Conservation (phyloP, 1,140 invertebrate species). For the Myzus persicae region DNA sequence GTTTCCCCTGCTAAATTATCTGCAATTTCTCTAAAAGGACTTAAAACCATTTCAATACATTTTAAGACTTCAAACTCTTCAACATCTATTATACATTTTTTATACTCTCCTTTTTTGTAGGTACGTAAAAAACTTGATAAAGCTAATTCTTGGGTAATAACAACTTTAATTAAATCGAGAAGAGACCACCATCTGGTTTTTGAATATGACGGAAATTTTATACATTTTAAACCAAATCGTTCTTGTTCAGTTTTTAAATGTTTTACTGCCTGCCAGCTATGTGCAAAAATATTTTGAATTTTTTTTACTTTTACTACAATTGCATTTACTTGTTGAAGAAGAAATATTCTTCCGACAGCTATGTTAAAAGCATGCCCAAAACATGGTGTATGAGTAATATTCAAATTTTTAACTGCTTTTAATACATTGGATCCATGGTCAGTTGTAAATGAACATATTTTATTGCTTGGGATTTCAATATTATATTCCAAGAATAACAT, state of each 20-base stretch:
- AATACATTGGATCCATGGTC: background rate
- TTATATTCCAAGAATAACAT: background rate
- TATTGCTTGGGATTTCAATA: background rate
- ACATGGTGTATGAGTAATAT: background rate
- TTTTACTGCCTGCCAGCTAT: background rate
- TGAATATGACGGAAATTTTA: background rate
- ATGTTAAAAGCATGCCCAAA: background rate
- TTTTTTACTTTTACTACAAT: background rate
- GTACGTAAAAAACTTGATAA: background rate
- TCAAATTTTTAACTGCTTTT: background rate
- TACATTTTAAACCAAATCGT: background rate
- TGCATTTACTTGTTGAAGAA: background rate
- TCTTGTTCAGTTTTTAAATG: background rate
- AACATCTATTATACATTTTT: background rate
- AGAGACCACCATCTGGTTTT: slow-evolving; percentile 7
- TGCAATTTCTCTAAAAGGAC: background rate
- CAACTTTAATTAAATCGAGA: background rate
- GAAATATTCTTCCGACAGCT: background rate
- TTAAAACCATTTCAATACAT: background rate
- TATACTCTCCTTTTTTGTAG: background rate
- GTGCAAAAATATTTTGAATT: background rate
- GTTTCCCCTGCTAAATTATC: background rate
- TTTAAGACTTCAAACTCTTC: background rate
- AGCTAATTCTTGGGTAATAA: background rate
- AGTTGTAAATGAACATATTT: background rate